Evolutionary conservation across 1,140 invertebrate genomes (phyloP), one percentile per base, ranked within the genome.

Genomic region (Sitophilus oryzae): DNA sequence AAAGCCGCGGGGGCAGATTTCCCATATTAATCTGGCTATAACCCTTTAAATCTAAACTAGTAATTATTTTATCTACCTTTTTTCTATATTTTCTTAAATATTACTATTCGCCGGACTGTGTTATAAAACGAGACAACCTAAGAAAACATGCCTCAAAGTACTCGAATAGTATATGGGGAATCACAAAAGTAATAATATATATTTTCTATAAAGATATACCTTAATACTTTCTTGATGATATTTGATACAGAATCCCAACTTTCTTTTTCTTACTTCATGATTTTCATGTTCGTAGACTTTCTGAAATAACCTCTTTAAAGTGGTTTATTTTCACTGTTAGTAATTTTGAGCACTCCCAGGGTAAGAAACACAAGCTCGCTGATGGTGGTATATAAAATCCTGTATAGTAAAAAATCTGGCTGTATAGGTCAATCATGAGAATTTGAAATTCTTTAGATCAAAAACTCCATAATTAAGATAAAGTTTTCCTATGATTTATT

Each of bases 261-360:
- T 19, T 14, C 36, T n/a, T 14, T 4, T 23, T 40, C 16, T 14
- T 14, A 37, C 2, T 3, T 19, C 42, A 3, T 10, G 25, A 23
- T 46, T 21, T 10, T 53, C 19, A 15, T 2, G 18, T 14, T 46
- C 19, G 20, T 45, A 53, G 2, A 23, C 52, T 11, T 46, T 20
- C 20, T 37, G 5, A 18, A 53, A 53, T 2, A 53, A 25, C 5
- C 37, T 23, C 19, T 53, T 53, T n/a, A 53, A n/a, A 22, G 42
- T 53, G 52, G 15, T 53, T 15, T 18, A 53, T 53, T 46, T 53
- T 53, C 2, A 40, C 52, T 22, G n/a, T 22, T n/a, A 53, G 42
- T 3, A 46, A 4, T 30, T 53, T 40, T 11, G 25, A 9, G 10
- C 37, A 21, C 21, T 53, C 52, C 52, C 52, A 53, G 2, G 35